Percentiles rank a stretch among this genome's conserved stretches.
Conservation (phyloP, 2,113 vertebrate genomes). For the Scophthalmus maximus region DNA sequence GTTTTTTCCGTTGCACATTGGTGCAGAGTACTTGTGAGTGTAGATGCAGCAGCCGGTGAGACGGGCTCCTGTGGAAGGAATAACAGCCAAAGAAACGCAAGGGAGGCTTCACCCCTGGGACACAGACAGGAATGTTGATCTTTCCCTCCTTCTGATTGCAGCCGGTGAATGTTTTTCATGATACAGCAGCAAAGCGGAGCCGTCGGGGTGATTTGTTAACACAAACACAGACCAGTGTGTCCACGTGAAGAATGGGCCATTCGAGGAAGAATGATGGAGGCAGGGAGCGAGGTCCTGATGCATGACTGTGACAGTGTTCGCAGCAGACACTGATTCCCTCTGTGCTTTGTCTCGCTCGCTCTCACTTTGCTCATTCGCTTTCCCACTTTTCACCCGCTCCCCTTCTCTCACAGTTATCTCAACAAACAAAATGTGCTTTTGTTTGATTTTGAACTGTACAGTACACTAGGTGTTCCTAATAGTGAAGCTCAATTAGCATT, state of each 20-base stretch:
- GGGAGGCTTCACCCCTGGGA: too few relatives aligned
- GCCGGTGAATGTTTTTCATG: slow-evolving; percentile 31
- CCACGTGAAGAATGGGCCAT: slow-evolving; percentile 64
- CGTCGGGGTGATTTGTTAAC: slow-evolving; percentile 40
- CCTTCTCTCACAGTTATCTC: slow-evolving; percentile 49
- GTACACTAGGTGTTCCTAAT: slow-evolving; percentile 54
- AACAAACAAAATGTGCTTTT: slow-evolving; percentile 69
- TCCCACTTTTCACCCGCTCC: slow-evolving; percentile 36
- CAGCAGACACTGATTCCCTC: slow-evolving; percentile 65
- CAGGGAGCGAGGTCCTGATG: slow-evolving; percentile 63
- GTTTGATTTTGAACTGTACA: slow-evolving; percentile 64
- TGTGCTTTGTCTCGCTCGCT: slow-evolving; percentile 69
- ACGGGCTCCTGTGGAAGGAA: not conserved
- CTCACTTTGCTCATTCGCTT: slow-evolving; percentile 50
- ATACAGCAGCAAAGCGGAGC: slow-evolving; percentile 21
- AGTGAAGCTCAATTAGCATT: slow-evolving; percentile 46
- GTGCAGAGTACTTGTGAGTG: not conserved
- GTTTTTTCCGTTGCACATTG: too few relatives aligned
- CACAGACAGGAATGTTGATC: slow-evolving; percentile 56
- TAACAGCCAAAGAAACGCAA: not conserved
- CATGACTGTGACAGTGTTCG: slow-evolving; percentile 78
- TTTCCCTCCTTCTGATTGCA: slow-evolving; percentile 19
- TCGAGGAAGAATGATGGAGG: slow-evolving; percentile 64
- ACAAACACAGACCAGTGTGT: slow-evolving; percentile 60
- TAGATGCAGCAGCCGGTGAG: not conserved